A percentile compares a stretch with the other conserved stretches of the same genome.
phyloP scores from a whole-genome alignment of 2,797 vertebrate genomes.

The Crypturellus tataupa region DNA sequence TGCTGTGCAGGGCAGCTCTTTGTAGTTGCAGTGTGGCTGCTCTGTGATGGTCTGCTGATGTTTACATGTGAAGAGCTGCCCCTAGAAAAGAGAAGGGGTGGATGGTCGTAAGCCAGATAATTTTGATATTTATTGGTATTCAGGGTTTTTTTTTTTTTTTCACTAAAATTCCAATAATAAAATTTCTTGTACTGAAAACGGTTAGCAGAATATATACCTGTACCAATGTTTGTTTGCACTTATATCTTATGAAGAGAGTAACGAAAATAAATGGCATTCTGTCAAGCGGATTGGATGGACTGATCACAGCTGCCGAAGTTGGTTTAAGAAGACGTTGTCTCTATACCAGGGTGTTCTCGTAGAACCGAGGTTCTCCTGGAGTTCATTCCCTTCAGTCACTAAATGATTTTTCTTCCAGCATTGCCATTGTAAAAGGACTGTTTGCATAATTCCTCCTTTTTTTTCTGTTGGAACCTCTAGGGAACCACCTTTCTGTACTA shows the following conservation, averaged over 20 bases:
- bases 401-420: neutral
- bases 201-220: neutral
- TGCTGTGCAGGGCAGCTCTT: neutral
- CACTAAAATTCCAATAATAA: neutral
- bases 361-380: neutral
- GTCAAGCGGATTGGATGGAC: neutral
- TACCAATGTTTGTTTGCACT: neutral
- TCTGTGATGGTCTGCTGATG: neutral
- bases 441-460: neutral
- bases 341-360: neutral
- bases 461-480: neutral
- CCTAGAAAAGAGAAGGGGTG: neutral
- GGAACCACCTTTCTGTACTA: neutral
- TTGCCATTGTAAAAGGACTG: neutral
- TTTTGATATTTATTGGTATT: conserved; percentile 27
- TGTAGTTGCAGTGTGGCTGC: conserved; percentile 36
- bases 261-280: neutral
- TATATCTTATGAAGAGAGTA: neutral
- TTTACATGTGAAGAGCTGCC: conserved; percentile 17
- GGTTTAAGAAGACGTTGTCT: neutral
- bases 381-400: neutral
- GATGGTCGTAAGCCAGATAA: conserved; percentile 13
- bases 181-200: neutral
- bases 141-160: conserved; percentile 26
- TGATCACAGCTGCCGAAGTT: neutral